Evolutionary conservation across 1,140 invertebrate species (phyloP), one percentile per base, ranked within the genome.

Genomic region (Orchesella cincta): DNA sequence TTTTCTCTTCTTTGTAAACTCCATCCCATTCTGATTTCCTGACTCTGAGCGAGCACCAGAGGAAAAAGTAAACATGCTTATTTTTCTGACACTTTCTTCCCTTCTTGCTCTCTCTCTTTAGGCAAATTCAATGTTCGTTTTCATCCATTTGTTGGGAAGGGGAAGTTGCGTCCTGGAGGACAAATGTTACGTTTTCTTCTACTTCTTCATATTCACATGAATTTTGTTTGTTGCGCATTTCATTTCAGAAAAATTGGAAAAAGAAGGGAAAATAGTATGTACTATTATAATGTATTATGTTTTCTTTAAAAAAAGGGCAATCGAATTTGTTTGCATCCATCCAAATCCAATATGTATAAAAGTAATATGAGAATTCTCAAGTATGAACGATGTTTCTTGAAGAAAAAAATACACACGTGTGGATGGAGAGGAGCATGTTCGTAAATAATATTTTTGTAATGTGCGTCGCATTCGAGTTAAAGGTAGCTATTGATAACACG

Each of bases 401-500:
- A 46, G 18, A 46, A 46, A 46, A 8, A 46, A 46, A 46, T 46
- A 46, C 18, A 18, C 39, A 46, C 39, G 39, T n/a, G n/a, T n/a
- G n/a, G n/a, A n/a, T n/a, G n/a, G n/a, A n/a, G n/a, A n/a, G n/a
- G n/a, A n/a, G n/a, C n/a, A n/a, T n/a, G n/a, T n/a, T n/a, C 39
- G 39, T 12, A 46, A 12, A 46, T 46, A 46, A 12, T 57, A 23
- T 57, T 18, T 23, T 57, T 23, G n/a, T 23, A 57, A 57, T 57
- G n/a, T n/a, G n/a, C 29, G 33, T 23, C 62, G 31, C 29, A 33
- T 67, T 16, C 26, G 26, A 31, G 62, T n/a, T n/a, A n/a, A n/a
- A n/a, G n/a, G n/a, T n/a, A n/a, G n/a, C n/a, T 67, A 67, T 67
- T 33, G 31, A 29, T 67, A 29, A 67, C 33, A 67, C 33, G 62